Percentiles rank a stretch among this genome's conserved stretches.
phyloP scores from a whole-genome alignment of 2,113 vertebrate species.

The Guaruba guarouba region DNA sequence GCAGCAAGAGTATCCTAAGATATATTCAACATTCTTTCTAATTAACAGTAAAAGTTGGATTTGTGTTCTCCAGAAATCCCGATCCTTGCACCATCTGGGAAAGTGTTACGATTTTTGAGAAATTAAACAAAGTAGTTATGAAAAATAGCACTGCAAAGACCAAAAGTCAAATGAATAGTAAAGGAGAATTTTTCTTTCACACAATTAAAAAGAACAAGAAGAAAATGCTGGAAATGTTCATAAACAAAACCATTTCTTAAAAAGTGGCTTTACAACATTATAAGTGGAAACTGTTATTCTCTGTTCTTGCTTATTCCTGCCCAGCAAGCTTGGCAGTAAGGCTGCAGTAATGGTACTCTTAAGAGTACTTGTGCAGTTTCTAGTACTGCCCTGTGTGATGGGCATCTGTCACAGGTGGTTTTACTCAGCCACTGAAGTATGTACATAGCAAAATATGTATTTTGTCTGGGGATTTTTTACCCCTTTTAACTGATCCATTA shows the following conservation, averaged over 20 bases:
- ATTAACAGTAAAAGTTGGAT: background rate
- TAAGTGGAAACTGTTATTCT: background rate
- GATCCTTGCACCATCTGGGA: background rate
- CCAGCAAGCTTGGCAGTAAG: background rate
- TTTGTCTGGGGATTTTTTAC: fast-evolving
- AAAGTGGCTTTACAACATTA: background rate
- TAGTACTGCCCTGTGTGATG: fast-evolving
- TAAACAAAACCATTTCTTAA: background rate
- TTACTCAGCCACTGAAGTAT: fast-evolving
- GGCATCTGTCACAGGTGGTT: background rate
- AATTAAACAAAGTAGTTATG: background rate
- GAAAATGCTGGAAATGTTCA: background rate
- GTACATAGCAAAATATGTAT: fast-evolving
- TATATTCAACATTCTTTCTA: background rate
- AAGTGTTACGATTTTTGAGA: background rate
- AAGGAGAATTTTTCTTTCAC: background rate
- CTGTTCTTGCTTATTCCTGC: background rate
- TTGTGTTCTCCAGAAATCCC: background rate
- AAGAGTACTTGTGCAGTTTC: background rate
- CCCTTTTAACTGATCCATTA: background rate
- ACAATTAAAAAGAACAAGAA: background rate
- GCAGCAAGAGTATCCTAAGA: background rate
- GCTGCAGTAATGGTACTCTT: fast-evolving
- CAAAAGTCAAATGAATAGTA: background rate
- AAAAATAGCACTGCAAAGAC: background rate